Evolutionary conservation across 2,113 vertebrate species (phyloP).

Genomic region (Macrotus californicus): DNA sequence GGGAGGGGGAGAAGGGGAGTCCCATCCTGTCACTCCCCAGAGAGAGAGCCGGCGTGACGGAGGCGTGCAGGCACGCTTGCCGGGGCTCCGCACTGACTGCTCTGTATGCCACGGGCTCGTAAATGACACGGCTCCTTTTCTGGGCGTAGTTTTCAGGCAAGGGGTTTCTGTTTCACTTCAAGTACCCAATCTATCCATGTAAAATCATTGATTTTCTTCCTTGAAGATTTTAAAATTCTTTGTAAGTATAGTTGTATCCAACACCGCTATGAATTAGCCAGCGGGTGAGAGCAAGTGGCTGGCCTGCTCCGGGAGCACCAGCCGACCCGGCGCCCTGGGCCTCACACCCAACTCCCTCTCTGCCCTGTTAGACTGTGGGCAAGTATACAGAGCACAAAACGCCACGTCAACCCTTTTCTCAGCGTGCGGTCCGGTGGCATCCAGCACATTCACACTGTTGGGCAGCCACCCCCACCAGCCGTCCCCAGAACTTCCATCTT

Average conservation of each 20-base stretch:
- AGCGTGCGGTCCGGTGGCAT: fast-evolving
- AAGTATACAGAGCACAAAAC: neutral
- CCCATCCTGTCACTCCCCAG: neutral
- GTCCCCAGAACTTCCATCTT: neutral
- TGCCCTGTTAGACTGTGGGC: neutral
- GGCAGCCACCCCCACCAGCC: fast-evolving
- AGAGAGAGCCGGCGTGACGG: neutral
- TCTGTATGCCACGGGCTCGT: neutral
- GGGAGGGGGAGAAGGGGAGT: neutral
- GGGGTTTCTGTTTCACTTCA: neutral
- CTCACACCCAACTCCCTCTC: fast-evolving
- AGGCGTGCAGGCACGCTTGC: fast-evolving
- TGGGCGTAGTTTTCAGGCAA: neutral
- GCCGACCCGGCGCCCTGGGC: neutral
- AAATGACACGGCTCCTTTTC: neutral
- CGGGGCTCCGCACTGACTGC: neutral
- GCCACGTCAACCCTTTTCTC: neutral
- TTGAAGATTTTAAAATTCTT: neutral
- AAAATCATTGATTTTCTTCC: neutral
- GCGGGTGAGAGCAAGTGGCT: neutral
- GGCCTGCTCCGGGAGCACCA: fast-evolving
- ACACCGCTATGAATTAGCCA: neutral
- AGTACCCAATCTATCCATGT: neutral
- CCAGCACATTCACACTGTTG: neutral
- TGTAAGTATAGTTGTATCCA: neutral